These are phyloP conservation scores for Drosophila merina DNA, from an alignment of 2,888 invertebrate species.

Conservation along the genomic window DNA sequence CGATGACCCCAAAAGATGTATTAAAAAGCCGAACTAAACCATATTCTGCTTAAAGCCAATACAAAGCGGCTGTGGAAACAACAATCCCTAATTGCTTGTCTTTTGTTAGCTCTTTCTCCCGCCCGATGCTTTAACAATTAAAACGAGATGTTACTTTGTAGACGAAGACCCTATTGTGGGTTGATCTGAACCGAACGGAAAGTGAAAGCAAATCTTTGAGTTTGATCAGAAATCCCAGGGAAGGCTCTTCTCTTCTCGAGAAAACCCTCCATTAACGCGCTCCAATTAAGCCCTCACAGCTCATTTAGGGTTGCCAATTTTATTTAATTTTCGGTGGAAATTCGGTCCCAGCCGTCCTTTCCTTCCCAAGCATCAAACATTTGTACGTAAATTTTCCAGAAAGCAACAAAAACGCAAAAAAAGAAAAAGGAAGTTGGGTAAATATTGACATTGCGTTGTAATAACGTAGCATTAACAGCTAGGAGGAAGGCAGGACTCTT, in stretches of 20 bases:
- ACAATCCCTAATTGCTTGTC: constrained; percentile 70
- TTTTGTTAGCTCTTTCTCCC: constrained; percentile 46
- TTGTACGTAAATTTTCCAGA: constrained; percentile 65
- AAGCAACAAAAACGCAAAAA: constrained; percentile 9
- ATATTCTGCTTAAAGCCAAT: constrained; percentile 49
- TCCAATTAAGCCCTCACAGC: constrained; percentile 62
- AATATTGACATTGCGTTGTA: constrained; percentile 79
- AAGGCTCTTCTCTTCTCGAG: background rate
- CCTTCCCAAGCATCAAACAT: constrained; percentile 59
- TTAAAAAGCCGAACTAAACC: constrained; percentile 64
- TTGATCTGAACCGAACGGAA: constrained; percentile 27
- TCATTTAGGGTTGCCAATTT: constrained; percentile 72
- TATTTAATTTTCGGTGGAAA: constrained; percentile 55
- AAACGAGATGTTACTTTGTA: constrained; percentile 40
- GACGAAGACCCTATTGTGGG: constrained; percentile 15
- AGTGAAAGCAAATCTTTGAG: constrained; percentile 31
- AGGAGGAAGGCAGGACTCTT: constrained; percentile 11
- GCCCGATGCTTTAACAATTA: constrained; percentile 66
- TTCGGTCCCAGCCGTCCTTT: constrained; percentile 28
- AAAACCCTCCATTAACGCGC: constrained; percentile 19
- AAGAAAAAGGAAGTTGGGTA: constrained; percentile 43
- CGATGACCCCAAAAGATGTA: constrained; percentile 48
- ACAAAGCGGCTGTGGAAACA: constrained; percentile 14
- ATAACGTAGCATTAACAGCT: constrained; percentile 75
- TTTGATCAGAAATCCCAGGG: background rate